Conservation (phyloP, 1,140 invertebrate species). For the Polypedilum vanderplanki region DNA sequence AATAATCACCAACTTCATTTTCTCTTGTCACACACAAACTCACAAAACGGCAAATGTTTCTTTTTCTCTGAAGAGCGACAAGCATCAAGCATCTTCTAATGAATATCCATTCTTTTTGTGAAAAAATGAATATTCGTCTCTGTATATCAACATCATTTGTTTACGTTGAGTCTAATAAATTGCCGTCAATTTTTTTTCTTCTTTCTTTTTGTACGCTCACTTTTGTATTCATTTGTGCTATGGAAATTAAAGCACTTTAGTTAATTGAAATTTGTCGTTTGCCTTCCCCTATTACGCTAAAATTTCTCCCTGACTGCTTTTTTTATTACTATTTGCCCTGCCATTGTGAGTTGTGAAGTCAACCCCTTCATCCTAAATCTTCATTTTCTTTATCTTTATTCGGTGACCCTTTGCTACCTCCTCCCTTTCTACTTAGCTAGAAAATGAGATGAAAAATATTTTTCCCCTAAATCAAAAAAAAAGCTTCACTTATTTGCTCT, state of each 20-base stretch:
- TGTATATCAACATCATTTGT: constrained; percentile 23
- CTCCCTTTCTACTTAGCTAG: too few relatives aligned
- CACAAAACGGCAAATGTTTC: not conserved
- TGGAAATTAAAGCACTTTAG: constrained; percentile 27
- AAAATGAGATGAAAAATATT: too few relatives aligned
- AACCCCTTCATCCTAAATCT: too few relatives aligned
- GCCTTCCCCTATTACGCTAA: not conserved
- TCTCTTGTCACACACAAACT: not conserved
- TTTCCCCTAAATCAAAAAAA: too few relatives aligned
- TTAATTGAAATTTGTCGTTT: constrained; percentile 17
- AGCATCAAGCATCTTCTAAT: not conserved
- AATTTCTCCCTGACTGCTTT: not conserved
- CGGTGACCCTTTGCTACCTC: too few relatives aligned
- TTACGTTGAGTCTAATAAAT: constrained; percentile 23
- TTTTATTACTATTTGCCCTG: not conserved
- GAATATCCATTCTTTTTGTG: not conserved
- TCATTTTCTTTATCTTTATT: too few relatives aligned
- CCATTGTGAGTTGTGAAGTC: too few relatives aligned
- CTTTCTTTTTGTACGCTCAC: not conserved
- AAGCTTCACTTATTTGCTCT: too few relatives aligned
- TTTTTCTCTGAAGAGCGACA: too few relatives aligned
- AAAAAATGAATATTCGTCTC: not conserved
- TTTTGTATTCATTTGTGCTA: not conserved
- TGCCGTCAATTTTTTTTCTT: not conserved
- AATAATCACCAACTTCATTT: constrained; percentile 20